These are phyloP conservation scores for Odontesthes bonariensis DNA, from an alignment of 2,113 vertebrate genomes.

Conservation along the genomic window DNA sequence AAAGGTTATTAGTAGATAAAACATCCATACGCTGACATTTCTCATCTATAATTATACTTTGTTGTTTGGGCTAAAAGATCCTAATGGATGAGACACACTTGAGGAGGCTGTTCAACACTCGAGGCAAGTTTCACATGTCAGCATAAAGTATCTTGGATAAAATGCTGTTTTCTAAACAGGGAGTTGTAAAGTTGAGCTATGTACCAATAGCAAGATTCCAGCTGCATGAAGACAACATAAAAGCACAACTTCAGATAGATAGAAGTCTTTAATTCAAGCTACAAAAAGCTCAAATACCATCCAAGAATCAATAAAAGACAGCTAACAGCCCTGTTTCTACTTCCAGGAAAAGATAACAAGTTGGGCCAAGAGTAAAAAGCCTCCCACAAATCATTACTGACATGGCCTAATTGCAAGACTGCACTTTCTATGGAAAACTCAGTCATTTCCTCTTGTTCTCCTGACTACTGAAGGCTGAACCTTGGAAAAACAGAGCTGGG, in stretches of 20 bases:
- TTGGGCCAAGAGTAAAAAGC: slow-evolving; percentile 57
- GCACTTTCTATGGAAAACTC: slow-evolving; percentile 69
- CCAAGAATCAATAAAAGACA: slow-evolving; percentile 22
- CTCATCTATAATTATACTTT: too few relatives aligned
- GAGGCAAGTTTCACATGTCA: too few relatives aligned
- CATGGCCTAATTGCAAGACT: slow-evolving; percentile 67
- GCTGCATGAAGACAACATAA: neutral
- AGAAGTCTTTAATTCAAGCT: slow-evolving; percentile 5
- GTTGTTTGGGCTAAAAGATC: too few relatives aligned
- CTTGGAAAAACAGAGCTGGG: slow-evolving; percentile 67
- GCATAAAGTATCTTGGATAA: neutral
- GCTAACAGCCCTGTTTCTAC: slow-evolving; percentile 19
- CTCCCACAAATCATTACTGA: slow-evolving; percentile 71
- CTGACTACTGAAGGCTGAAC: slow-evolving; percentile 51
- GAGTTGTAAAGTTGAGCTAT: neutral
- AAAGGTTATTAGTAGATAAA: too few relatives aligned
- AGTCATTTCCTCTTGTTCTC: slow-evolving; percentile 65
- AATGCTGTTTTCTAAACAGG: neutral
- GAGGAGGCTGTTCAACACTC: too few relatives aligned
- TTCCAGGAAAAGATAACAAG: slow-evolving; percentile 12
- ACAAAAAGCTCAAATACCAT: slow-evolving; percentile 37
- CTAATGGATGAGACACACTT: too few relatives aligned
- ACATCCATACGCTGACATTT: too few relatives aligned
- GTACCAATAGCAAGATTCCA: neutral
- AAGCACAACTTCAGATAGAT: slow-evolving; percentile 2